These are phyloP conservation scores for Bombus affinis DNA, from an alignment of 1,140 invertebrate species.

Conservation along the genomic window DNA sequence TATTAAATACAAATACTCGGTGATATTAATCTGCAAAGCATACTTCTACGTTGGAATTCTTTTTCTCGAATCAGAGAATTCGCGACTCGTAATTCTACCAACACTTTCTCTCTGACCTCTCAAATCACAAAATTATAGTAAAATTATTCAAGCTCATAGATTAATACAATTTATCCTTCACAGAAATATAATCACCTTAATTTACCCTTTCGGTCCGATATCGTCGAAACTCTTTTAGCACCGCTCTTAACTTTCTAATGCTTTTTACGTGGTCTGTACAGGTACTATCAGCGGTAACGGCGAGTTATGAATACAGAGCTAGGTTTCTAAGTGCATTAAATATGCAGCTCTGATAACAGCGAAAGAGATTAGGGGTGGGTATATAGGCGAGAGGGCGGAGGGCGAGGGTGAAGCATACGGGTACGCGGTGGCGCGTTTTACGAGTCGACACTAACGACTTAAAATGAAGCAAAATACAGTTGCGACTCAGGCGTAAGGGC, in stretches of 20 bases:
- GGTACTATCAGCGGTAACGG: slow-evolving; percentile 61
- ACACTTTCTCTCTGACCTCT: background rate
- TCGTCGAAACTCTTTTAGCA: slow-evolving; percentile 47
- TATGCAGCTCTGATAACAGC: slow-evolving; percentile 65
- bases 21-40: too few relatives aligned
- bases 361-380: slow-evolving; percentile 60
- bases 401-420: background rate
- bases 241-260: slow-evolving; percentile 48
- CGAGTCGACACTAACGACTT: slow-evolving; percentile 62
- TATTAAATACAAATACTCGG: too few relatives aligned
- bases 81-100: background rate
- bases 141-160: background rate
- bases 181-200: slow-evolving; percentile 25
- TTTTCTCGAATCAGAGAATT: background rate
- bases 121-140: background rate
- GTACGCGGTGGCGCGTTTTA: slow-evolving; percentile 56
- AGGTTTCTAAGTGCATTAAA: slow-evolving; percentile 68
- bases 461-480: slow-evolving; percentile 58
- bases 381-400: background rate
- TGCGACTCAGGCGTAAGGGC: slow-evolving; percentile 28
- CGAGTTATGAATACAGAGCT: slow-evolving; percentile 67
- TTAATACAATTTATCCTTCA: background rate
- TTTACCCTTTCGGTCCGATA: background rate
- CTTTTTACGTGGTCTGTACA: slow-evolving; percentile 53
- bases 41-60: too few relatives aligned